A percentile compares a stretch with the other conserved stretches of the same genome.
Evolutionary conservation across 2,113 vertebrate genomes (phyloP).

Genomic region (Oncorhynchus clarkii): DNA sequence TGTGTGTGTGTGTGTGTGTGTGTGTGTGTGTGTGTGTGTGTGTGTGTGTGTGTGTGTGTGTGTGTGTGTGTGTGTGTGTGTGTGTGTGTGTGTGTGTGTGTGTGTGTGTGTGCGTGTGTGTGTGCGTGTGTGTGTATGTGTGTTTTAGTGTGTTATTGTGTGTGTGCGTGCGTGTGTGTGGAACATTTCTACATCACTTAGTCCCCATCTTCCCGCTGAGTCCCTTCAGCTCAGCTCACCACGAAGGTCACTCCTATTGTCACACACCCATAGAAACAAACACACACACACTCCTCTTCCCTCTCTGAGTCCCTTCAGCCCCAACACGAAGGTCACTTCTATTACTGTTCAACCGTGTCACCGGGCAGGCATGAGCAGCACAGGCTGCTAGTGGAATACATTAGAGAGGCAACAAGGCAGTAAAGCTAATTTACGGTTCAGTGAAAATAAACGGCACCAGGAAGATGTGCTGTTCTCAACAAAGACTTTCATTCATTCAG

Average conservation of each 20-base stretch:
- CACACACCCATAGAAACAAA: too few relatives aligned
- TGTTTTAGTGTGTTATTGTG: background rate
- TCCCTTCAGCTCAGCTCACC: too few relatives aligned
- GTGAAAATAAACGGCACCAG: background rate
- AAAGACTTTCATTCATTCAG: background rate
- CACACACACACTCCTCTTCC: background rate
- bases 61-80: too few relatives aligned
- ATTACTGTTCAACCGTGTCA: background rate
- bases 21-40: background rate
- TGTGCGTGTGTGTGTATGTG: background rate
- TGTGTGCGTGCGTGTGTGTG: background rate
- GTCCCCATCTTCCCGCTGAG: too few relatives aligned
- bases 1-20: background rate
- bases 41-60: too few relatives aligned
- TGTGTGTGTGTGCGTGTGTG: too few relatives aligned
- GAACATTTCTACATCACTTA: too few relatives aligned
- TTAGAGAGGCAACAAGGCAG: background rate
- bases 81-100: background rate
- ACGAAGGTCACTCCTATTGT: background rate
- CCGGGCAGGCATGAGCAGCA: background rate
- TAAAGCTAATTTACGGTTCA: background rate
- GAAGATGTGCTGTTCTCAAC: background rate
- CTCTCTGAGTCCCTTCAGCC: background rate
- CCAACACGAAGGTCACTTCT: conserved; percentile 1
- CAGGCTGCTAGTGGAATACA: background rate